A percentile compares a stretch with the other conserved stretches of the same genome.
Evolutionary conservation across 2,113 vertebrate species (phyloP).

Genomic region (Syrmaticus mikado): DNA sequence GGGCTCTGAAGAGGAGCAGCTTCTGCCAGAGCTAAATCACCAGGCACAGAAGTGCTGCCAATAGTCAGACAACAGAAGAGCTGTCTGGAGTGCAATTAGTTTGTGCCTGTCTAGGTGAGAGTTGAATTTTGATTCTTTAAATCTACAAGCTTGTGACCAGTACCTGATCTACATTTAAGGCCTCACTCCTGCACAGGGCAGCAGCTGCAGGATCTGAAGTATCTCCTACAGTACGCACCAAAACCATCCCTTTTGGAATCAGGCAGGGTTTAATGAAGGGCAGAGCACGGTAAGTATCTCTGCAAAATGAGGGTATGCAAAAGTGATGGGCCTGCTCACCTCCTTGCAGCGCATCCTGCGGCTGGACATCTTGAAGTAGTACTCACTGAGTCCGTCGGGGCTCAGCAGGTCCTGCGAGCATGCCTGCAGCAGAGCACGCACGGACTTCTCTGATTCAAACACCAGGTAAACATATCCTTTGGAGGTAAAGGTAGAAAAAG

Average conservation of each 20-base stretch:
- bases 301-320: neutral
- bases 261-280: neutral
- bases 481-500: neutral
- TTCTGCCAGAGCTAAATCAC: neutral
- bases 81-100: neutral
- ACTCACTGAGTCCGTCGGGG: constrained; percentile 91
- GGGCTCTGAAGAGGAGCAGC: neutral
- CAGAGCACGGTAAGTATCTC: neutral
- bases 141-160: neutral
- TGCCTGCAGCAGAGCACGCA: constrained; percentile 91
- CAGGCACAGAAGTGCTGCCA: neutral
- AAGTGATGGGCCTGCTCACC: constrained; percentile 75
- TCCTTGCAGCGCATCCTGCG: constrained; percentile 98
- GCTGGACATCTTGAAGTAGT: constrained; percentile 99
- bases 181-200: fast-evolving
- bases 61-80: neutral
- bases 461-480: constrained; percentile 97
- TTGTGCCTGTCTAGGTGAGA: neutral
- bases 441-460: constrained; percentile 96
- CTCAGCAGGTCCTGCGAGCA: constrained; percentile 95
- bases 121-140: neutral
- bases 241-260: neutral
- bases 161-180: neutral
- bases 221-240: fast-evolving
- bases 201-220: neutral